Base-by-base conservation (phyloP, 2,888 invertebrate species). In the Polyommatus icarus region DNA sequence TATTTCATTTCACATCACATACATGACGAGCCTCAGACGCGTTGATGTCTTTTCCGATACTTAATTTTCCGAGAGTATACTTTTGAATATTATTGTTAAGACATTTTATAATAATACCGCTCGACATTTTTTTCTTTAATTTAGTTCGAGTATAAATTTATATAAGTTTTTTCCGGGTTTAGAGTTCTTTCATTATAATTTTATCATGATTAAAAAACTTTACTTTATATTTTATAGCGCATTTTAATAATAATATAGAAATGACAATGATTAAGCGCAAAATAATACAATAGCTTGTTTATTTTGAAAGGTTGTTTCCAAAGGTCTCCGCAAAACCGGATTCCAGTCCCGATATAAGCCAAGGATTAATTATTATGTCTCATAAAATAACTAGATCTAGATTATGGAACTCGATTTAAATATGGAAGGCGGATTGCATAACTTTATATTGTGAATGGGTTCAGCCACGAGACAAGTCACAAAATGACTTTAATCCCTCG, bases 251-350 rank as follows among this genome's bases (percentile, higher is more conserved):
- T 18, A 54, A 18, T 3, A 54, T 3, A 54, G 0, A 18, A 18
- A 54, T 18, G 4, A 54, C 15, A 59, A 59, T 20, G 0, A 57
- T 57, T 20, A n/a, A 20, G 20, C 1, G 10, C 20, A 10, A 29
- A 61, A 61, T 29, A 67, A 67, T 15, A 67, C 67, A 67, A 67
- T 18, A 54, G 50, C 54, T 54, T 50, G 72, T 50, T 50, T 73
- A 50, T 73, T 36, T 32, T 67, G 67, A 75, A 75, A 75, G 54
- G 75, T 54, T 75, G 75, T 24, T 67, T 75, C 29, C 29, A 75
- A 75, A 75, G 75, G 75, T 75, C 75, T 29, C 40, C 8, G 50
- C 29, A 29, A 54, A 75, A 75, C 75, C 75, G 75, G 50, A 75
- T 54, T 50, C 75, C 20, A 24, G 29, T 29, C 54, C 7, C 15